These are phyloP conservation scores for Eremobia ochroleuca DNA, from an alignment of 2,888 invertebrate genomes.

Conservation along the genomic window DNA sequence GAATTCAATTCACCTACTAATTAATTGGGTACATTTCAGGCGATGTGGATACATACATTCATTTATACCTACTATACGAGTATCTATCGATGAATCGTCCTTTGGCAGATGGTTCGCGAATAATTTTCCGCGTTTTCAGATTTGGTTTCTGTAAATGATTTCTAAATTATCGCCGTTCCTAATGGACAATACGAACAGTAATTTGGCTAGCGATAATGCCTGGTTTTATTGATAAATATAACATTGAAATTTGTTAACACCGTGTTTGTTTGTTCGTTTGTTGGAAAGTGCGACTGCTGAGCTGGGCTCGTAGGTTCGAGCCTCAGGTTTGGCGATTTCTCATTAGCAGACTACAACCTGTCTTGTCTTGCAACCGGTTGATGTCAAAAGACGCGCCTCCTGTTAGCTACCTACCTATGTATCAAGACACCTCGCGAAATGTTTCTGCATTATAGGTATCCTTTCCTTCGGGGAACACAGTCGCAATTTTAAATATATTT, in stretches of 20 bases:
- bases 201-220: constrained; percentile 19
- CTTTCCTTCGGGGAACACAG: too few relatives aligned
- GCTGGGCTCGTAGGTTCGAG: background rate
- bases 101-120: constrained; percentile 9
- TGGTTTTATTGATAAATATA: constrained; percentile 7
- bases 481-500: background rate
- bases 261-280: background rate
- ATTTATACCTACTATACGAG: background rate
- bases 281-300: background rate
- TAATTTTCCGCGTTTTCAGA: constrained; percentile 14
- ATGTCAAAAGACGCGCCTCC: background rate
- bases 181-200: constrained; percentile 10
- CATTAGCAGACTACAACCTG: background rate
- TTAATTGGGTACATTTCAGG: constrained; percentile 29
- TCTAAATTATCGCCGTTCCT: constrained; percentile 8
- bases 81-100: constrained; percentile 3
- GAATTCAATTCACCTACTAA: constrained; percentile 12
- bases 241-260: constrained; percentile 13
- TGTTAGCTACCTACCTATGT: background rate
- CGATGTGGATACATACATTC: background rate
- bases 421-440: background rate
- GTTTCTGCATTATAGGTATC: background rate
- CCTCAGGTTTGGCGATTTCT: background rate
- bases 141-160: constrained; percentile 36
- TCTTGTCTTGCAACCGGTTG: background rate